Base-by-base conservation (phyloP, 2,888 invertebrate genomes). In the Pseudococcus viburni region DNA sequence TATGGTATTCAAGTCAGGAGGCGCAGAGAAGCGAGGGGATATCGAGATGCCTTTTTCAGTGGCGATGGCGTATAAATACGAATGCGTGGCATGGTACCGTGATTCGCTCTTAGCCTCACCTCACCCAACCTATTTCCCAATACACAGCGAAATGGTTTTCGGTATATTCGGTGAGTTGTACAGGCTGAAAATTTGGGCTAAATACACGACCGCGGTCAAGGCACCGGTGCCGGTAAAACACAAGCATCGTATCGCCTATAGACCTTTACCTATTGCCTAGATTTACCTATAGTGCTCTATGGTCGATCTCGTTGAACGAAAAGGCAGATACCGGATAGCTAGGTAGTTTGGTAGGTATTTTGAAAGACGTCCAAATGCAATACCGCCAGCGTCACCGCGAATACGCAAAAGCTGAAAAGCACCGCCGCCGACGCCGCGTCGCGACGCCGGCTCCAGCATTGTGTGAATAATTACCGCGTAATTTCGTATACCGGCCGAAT, bases 391-490 rank as follows among this genome's bases (percentile, higher is more conserved):
- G 51, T 15, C 15, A 51, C 51, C 64, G 64, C 64, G 64, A 64
- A 64, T 64, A 64, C 64, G 64, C 51, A 51, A 51, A 22, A 64
- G 19, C 64, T 64, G 22, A 64, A 64, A 64, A 22, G 19, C 19
- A 22, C 51, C 51, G 6, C 64, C 19, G 22, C 51, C 51, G 6
- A 19, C 19, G 22, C 17, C 51, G 46, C 9, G 9, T 12, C 46
- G 46, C 12, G 46, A 46, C 19, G 64, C 64, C 8, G 17, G 11
- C 51, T 12, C 51, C 51, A 17, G 11, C 46, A 59, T 64, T 64
- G 64, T 64, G 64, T 64, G 64, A 64, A 64, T 64, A 64, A 64
- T 64, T 64, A 64, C 64, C 64, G 64, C 64, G 64, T 64, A 64
- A 64, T 64, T 64, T 22, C 64, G 64, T 51, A 51, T 19, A 64